phyloP scores from a whole-genome alignment of 2,888 invertebrate species.

The Acleris laterana region DNA sequence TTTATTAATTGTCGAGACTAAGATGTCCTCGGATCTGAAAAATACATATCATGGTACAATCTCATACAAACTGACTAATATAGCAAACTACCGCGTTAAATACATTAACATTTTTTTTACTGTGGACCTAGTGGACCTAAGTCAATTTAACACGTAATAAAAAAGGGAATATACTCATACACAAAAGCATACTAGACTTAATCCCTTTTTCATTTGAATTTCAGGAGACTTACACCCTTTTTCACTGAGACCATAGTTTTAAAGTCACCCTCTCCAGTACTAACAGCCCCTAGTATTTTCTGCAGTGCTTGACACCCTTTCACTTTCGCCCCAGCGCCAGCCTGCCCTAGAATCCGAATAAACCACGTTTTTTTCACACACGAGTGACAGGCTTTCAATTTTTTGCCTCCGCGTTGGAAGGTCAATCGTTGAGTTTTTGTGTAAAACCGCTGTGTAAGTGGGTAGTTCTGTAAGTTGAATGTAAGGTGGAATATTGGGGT shows the following conservation, averaged over 20 bases:
- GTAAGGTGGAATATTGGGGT: neutral
- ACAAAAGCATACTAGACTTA: too few relatives aligned
- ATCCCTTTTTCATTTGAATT: too few relatives aligned
- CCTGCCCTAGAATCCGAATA: conserved; percentile 43
- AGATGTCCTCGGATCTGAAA: too few relatives aligned
- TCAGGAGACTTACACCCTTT: too few relatives aligned
- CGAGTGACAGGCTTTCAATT: conserved; percentile 47
- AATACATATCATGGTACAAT: too few relatives aligned
- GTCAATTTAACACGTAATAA: too few relatives aligned
- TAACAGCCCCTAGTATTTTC: conserved; percentile 36
- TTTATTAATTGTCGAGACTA: too few relatives aligned
- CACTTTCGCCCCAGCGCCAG: conserved; percentile 58
- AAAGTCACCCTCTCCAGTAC: conserved; percentile 2
- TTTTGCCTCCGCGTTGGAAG: conserved; percentile 50
- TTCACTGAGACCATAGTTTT: neutral
- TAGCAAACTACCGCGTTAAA: too few relatives aligned
- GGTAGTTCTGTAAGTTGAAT: conserved; percentile 18
- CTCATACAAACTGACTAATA: too few relatives aligned
- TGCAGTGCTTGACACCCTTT: conserved; percentile 70
- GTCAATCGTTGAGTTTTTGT: conserved; percentile 47
- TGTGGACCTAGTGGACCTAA: too few relatives aligned
- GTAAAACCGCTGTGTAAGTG: conserved; percentile 35
- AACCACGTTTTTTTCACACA: conserved; percentile 31
- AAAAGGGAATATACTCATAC: too few relatives aligned
- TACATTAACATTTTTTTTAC: too few relatives aligned